Evolutionary conservation across 2,888 invertebrate genomes (phyloP).

Genomic region (Himalopsyche tibetana): DNA sequence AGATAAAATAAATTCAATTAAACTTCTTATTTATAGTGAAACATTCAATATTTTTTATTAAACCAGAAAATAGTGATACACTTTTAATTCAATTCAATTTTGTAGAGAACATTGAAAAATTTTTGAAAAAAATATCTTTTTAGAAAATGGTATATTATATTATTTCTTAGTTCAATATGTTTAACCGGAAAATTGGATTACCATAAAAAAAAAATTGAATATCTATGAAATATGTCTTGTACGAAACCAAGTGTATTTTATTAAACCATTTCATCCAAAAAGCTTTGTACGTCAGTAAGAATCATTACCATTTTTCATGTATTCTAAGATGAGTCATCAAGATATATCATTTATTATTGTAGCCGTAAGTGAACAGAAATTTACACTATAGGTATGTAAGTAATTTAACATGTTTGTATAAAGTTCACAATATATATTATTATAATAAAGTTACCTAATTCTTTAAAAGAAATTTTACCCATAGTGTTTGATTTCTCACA

Average conservation of each 20-base stretch:
- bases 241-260: not conserved
- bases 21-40: too few species aligned
- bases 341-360: slow-evolving; percentile 42
- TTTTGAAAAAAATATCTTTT: not conserved
- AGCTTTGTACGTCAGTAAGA: slow-evolving; percentile 20
- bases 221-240: too few species aligned
- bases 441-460: slow-evolving; percentile 60
- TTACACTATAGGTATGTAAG: slow-evolving; percentile 56
- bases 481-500: not conserved
- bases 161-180: too few species aligned
- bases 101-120: not conserved
- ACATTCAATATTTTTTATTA: too few species aligned
- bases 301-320: slow-evolving; percentile 39
- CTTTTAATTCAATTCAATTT: too few species aligned
- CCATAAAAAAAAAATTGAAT: not conserved
- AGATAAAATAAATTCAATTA: too few species aligned
- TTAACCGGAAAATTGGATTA: not conserved
- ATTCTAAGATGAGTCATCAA: slow-evolving; percentile 45
- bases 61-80: not conserved
- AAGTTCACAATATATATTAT: slow-evolving; percentile 53
- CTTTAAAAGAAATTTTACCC: slow-evolving; percentile 24
- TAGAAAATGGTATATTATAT: not conserved
- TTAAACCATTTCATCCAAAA: slow-evolving; percentile 19
- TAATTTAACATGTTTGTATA: slow-evolving; percentile 59
- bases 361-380: slow-evolving; percentile 45